Evolutionary conservation across 2,888 invertebrate genomes (phyloP).

Genomic region (Drosophila merina): DNA sequence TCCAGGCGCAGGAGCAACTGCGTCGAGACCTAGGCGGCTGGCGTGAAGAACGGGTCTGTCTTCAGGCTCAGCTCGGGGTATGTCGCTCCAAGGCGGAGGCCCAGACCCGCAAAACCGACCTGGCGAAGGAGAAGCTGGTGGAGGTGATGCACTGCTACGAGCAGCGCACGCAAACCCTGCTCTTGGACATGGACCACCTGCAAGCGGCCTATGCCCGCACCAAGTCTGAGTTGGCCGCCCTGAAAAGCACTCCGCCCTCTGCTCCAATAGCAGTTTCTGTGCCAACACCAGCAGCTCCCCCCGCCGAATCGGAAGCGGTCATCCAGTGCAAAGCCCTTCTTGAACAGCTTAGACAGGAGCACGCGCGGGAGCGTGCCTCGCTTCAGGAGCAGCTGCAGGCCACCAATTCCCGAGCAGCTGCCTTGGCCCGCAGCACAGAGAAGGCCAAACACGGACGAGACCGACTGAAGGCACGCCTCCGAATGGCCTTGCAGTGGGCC

Average conservation of each 20-base stretch:
- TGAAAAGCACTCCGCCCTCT: constrained; percentile 63
- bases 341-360: constrained; percentile 90
- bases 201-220: constrained; percentile 82
- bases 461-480: constrained; percentile 80
- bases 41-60: constrained; percentile 82
- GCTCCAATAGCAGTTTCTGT: background rate
- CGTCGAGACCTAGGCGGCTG: constrained; percentile 84
- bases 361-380: constrained; percentile 86
- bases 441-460: constrained; percentile 81
- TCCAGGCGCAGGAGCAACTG: constrained; percentile 85
- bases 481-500: constrained; percentile 82
- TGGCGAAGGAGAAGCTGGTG: constrained; percentile 89
- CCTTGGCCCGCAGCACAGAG: constrained; percentile 73
- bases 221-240: constrained; percentile 79
- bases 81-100: constrained; percentile 83
- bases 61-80: constrained; percentile 82
- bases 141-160: constrained; percentile 90
- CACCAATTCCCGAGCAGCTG: constrained; percentile 48
- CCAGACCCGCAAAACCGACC: constrained; percentile 87
- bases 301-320: constrained; percentile 85
- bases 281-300: constrained; percentile 31
- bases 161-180: constrained; percentile 86
- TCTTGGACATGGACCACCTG: constrained; percentile 82
- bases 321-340: constrained; percentile 90
- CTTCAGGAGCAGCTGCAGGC: constrained; percentile 67